Conservation (phyloP, 2,797 vertebrate species). For the Melanotaenia boesemani region DNA sequence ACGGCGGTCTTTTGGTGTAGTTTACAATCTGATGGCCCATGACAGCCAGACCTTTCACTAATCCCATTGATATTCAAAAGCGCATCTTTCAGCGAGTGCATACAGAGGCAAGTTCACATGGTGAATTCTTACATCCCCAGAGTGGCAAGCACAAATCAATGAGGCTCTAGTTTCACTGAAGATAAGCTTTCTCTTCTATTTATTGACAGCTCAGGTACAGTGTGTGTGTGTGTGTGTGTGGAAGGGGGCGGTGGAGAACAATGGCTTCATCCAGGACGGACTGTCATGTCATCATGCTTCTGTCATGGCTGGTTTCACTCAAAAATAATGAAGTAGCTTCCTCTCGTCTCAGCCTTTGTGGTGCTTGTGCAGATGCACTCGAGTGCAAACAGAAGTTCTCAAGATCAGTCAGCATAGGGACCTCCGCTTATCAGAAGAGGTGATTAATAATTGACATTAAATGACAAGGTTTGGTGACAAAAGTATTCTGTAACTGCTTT, state of each 20-base stretch:
- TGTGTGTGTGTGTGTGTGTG: constrained; percentile 4
- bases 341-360: background rate
- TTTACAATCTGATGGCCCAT: constrained; percentile 59
- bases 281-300: constrained; percentile 34
- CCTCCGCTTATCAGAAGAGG: background rate
- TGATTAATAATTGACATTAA: background rate
- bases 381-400: background rate
- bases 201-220: constrained; percentile 42
- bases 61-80: constrained; percentile 65
- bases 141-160: constrained; percentile 56
- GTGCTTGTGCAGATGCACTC: constrained; percentile 7
- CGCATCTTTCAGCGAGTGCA: constrained; percentile 7
- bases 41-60: constrained; percentile 75
- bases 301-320: constrained; percentile 48
- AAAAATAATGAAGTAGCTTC: constrained; percentile 49
- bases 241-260: constrained; percentile 2
- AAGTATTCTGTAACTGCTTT: background rate
- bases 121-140: constrained; percentile 36
- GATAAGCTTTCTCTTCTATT: constrained; percentile 49
- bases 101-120: constrained; percentile 11
- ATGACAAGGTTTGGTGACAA: background rate
- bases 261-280: constrained; percentile 3
- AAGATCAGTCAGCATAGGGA: background rate
- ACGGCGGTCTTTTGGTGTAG: constrained; percentile 42
- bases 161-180: constrained; percentile 23